Conservation (phyloP, 2,113 vertebrate genomes). For the Takifugu flavidus region DNA sequence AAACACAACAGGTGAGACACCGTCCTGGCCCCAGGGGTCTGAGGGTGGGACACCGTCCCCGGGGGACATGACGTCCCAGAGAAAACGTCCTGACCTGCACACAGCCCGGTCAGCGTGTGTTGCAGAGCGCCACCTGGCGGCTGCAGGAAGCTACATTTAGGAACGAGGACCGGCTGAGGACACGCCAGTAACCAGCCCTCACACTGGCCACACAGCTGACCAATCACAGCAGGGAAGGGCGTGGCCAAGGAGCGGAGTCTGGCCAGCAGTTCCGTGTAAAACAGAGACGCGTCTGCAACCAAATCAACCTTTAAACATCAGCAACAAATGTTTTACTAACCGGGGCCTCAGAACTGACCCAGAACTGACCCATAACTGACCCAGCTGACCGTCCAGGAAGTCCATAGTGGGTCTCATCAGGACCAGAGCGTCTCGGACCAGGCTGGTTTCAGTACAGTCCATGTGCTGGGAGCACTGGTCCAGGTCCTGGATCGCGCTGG, state of each 20-base stretch:
- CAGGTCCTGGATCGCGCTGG: slow-evolving; percentile 75
- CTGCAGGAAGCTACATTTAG: slow-evolving; percentile 76
- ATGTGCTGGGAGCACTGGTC: slow-evolving; percentile 63
- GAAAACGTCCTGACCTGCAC: slow-evolving; percentile 63
- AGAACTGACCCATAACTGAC: slow-evolving; percentile 46
- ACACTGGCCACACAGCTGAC: slow-evolving; percentile 76
- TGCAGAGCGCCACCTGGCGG: slow-evolving; percentile 73
- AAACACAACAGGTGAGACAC: not conserved
- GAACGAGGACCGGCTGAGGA: slow-evolving; percentile 72
- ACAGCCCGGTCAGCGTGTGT: slow-evolving; percentile 61
- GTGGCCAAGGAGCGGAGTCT: slow-evolving; percentile 67
- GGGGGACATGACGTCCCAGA: too few relatives aligned
- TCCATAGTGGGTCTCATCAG: slow-evolving; percentile 74
- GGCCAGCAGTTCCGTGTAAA: slow-evolving; percentile 74
- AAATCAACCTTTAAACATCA: not conserved
- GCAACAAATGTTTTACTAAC: too few relatives aligned
- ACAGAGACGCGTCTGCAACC: slow-evolving; percentile 64
- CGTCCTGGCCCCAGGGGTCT: too few relatives aligned
- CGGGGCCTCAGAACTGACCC: too few relatives aligned
- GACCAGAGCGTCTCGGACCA: slow-evolving; percentile 74
- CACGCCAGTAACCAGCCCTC: slow-evolving; percentile 68
- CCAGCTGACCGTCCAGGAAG: slow-evolving; percentile 59
- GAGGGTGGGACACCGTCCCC: too few relatives aligned
- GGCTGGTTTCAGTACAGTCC: slow-evolving; percentile 67
- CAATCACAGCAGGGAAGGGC: slow-evolving; percentile 62